phyloP scores from a whole-genome alignment of 2,888 invertebrate species.

The Formica aserva region DNA sequence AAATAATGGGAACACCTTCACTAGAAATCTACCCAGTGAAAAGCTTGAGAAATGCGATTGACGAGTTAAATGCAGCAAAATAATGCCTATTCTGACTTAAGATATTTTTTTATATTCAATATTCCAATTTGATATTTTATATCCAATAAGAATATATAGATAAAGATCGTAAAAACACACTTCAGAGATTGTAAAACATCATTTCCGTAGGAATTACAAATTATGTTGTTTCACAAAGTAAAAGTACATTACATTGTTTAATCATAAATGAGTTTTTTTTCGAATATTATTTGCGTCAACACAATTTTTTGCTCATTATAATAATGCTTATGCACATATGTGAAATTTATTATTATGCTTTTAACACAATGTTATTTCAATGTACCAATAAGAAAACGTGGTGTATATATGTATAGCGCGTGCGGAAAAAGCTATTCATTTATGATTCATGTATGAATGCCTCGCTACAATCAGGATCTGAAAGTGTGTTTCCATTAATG shows the following conservation, averaged over 20 bases:
- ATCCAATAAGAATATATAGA: neutral
- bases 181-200: neutral
- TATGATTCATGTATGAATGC: neutral
- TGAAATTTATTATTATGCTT: neutral
- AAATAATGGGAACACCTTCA: slow-evolving; percentile 71
- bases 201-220: neutral
- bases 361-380: neutral
- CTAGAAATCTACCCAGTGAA: slow-evolving; percentile 66
- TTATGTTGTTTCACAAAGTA: slow-evolving; percentile 8
- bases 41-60: slow-evolving; percentile 36
- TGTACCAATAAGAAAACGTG: neutral
- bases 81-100: neutral
- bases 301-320: neutral
- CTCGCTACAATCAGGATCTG: neutral
- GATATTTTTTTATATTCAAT: neutral
- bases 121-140: neutral
- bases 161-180: slow-evolving; percentile 2
- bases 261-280: neutral
- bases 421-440: neutral
- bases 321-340: neutral
- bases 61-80: slow-evolving; percentile 38
- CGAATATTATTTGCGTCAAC: neutral
- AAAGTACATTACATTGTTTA: neutral
- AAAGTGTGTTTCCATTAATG: neutral
- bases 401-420: neutral